A percentile compares a stretch with the other conserved stretches of the same genome.
Conservation (phyloP, 64 coral and sea anemone genomes). For the Platygyra sinensis region DNA sequence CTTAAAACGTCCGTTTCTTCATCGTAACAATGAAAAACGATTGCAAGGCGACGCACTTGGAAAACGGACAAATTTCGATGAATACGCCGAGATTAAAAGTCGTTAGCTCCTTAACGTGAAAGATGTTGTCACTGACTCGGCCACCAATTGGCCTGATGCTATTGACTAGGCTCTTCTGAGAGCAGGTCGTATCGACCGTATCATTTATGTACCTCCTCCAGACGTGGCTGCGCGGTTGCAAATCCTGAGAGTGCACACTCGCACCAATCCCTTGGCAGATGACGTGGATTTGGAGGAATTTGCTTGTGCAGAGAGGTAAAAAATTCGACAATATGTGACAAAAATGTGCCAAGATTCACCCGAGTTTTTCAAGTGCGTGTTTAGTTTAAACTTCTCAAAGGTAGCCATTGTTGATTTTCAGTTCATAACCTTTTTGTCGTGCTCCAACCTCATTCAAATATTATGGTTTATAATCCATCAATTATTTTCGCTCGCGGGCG, state of each 20-base stretch:
- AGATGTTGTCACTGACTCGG: conserved; percentile 86
- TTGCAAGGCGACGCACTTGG: too few species aligned
- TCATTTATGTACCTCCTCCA: conserved; percentile 94
- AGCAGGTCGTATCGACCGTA: conserved; percentile 85
- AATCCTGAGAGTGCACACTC: conserved; percentile 89
- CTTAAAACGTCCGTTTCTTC: too few species aligned
- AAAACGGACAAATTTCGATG: too few species aligned
- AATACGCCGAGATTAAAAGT: too few species aligned
- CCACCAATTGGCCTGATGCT: conserved; percentile 86
- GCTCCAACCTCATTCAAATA: too few species aligned
- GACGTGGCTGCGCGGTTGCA: conserved; percentile 79
- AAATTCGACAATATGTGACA: not conserved
- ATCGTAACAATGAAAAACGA: too few species aligned
- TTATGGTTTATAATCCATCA: too few species aligned
- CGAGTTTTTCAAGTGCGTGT: not conserved
- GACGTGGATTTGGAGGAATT: conserved; percentile 75
- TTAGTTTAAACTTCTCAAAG: too few species aligned
- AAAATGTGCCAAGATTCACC: too few species aligned
- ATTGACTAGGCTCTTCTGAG: conserved; percentile 90
- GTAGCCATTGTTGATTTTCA: too few species aligned
- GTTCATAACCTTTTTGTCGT: too few species aligned
- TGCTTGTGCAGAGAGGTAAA: conserved; percentile 93
- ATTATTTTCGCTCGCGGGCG: too few species aligned
- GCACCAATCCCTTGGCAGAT: conserved; percentile 61
- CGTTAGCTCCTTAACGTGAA: conserved; percentile 3